Conservation (phyloP, 2,888 invertebrate species). For the Stomorhina lunata region DNA sequence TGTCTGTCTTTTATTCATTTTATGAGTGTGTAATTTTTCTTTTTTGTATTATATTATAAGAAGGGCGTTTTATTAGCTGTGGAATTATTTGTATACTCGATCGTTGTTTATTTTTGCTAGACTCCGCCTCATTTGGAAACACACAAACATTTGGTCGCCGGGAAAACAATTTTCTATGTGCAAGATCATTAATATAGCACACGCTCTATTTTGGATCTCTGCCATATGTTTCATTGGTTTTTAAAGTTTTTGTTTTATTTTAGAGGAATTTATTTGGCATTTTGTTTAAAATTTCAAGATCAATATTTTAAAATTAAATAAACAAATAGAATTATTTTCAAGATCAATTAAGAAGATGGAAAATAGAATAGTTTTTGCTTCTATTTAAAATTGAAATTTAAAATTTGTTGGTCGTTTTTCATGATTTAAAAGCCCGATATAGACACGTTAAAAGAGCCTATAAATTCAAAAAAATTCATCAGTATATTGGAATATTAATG, state of each 20-base stretch:
- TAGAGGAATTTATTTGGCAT: slow-evolving; percentile 3
- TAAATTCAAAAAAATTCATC: too few species aligned
- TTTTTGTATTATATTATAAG: slow-evolving; percentile 27
- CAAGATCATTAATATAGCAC: slow-evolving; percentile 14
- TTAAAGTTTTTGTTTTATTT: not conserved
- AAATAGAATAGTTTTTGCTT: not conserved
- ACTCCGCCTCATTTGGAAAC: slow-evolving; percentile 62
- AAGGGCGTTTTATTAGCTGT: slow-evolving; percentile 56
- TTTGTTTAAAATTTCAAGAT: slow-evolving; percentile 6
- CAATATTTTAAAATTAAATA: slow-evolving; percentile 14
- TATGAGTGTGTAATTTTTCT: not conserved
- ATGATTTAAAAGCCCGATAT: too few species aligned
- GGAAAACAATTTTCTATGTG: not conserved
- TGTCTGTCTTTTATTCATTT: not conserved
- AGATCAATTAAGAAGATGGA: not conserved
- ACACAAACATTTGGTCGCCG: not conserved
- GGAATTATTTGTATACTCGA: slow-evolving; percentile 32
- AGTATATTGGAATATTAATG: too few species aligned
- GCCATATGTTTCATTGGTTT: slow-evolving; percentile 30
- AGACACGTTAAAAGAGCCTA: too few species aligned
- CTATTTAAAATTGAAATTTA: too few species aligned
- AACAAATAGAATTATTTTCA: not conserved
- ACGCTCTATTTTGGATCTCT: slow-evolving; percentile 38
- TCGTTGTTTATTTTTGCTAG: slow-evolving; percentile 40
- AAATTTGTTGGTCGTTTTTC: too few species aligned